Conservation (phyloP, 2,888 invertebrate species). For the Thera obeliscata region DNA sequence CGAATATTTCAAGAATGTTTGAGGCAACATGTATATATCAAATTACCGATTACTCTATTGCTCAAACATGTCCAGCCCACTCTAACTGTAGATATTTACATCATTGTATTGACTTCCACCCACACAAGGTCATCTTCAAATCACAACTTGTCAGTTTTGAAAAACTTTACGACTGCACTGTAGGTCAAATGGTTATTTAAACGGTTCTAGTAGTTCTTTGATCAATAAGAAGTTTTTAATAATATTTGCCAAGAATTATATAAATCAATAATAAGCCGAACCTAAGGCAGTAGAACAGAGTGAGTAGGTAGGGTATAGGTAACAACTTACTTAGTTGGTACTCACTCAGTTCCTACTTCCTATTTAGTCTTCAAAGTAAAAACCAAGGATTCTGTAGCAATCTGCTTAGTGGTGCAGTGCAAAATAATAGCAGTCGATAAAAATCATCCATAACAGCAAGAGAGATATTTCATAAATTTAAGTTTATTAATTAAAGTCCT, state of each 20-base stretch:
- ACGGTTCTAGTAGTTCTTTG: constrained; percentile 24
- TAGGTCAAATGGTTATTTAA: constrained; percentile 58
- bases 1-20: no score
- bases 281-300: no score
- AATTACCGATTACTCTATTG: constrained; percentile 15
- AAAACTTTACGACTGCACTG: constrained; percentile 52
- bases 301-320: no score
- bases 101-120: constrained; percentile 50
- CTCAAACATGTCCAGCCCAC: constrained; percentile 22
- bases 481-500: background rate
- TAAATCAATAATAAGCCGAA: no score
- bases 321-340: no score
- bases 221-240: constrained; percentile 7
- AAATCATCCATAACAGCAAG: background rate
- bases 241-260: background rate
- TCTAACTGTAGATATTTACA: constrained; percentile 25
- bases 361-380: background rate
- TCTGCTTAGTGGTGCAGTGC: background rate
- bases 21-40: background rate
- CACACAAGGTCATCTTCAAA: constrained; percentile 61
- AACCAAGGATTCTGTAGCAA: no score
- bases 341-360: background rate
- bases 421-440: background rate
- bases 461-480: background rate
- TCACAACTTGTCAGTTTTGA: constrained; percentile 47